phyloP scores from a whole-genome alignment of 2,888 invertebrate species.

The Heliconius sara region DNA sequence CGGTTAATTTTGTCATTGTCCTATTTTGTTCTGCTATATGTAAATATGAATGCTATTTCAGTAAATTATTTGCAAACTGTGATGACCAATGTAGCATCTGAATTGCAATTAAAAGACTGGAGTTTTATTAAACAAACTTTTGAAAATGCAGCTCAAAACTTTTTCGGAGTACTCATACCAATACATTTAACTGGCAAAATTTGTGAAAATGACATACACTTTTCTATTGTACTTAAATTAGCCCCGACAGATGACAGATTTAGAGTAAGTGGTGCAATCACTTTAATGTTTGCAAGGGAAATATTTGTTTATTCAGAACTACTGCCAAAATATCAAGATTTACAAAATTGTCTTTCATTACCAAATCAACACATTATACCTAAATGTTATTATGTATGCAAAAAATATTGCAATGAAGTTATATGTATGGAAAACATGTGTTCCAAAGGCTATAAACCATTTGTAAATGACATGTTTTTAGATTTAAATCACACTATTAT shows the following conservation, averaged over 20 bases:
- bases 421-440: constrained; percentile 72
- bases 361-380: constrained; percentile 59
- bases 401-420: constrained; percentile 67
- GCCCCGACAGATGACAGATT: constrained; percentile 73
- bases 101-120: constrained; percentile 52
- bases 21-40: no score
- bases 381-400: constrained; percentile 62
- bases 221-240: constrained; percentile 69
- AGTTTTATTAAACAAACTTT: constrained; percentile 57
- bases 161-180: constrained; percentile 73
- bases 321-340: constrained; percentile 57
- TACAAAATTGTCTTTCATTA: constrained; percentile 53
- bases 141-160: constrained; percentile 70
- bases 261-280: constrained; percentile 73
- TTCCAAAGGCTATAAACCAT: constrained; percentile 62
- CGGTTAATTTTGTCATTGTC: neutral
- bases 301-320: constrained; percentile 68
- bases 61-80: constrained; percentile 35
- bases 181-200: constrained; percentile 58
- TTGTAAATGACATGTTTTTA: constrained; percentile 59
- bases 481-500: constrained; percentile 63
- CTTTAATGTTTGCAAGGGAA: constrained; percentile 69
- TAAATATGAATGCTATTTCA: constrained; percentile 34
- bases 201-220: constrained; percentile 48
- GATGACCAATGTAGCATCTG: constrained; percentile 33